These are phyloP conservation scores for Tachypleus tridentatus DNA, from an alignment of 1,140 invertebrate genomes.

Conservation along the genomic window DNA sequence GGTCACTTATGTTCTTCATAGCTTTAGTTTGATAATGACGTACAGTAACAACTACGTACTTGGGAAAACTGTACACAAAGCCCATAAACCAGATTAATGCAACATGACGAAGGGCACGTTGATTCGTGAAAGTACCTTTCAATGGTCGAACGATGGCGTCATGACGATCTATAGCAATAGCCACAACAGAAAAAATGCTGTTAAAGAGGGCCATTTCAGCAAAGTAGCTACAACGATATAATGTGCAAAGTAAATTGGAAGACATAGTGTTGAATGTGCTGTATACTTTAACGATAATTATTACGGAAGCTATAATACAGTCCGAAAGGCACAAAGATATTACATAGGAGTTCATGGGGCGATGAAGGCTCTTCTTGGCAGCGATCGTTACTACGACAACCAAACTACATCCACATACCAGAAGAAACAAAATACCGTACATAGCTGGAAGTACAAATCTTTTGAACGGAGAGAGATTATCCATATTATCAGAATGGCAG, in stretches of 20 bases:
- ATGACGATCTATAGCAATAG: background rate
- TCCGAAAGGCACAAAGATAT: background rate
- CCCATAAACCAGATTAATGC: background rate
- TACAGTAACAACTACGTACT: background rate
- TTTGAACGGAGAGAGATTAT: no score
- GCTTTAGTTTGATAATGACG: background rate
- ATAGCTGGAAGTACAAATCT: no score
- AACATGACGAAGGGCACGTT: background rate
- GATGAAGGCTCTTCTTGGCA: background rate
- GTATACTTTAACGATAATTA: background rate
- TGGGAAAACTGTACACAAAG: background rate
- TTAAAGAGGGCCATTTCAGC: background rate
- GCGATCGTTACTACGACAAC: background rate
- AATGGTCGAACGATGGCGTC: background rate
- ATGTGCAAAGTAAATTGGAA: background rate
- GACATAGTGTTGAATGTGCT: background rate
- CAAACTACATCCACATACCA: background rate
- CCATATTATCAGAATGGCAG: no score
- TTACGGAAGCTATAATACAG: background rate
- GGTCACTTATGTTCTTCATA: no score
- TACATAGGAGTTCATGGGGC: background rate
- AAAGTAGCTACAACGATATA: background rate
- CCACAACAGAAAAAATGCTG: conserved; percentile 1
- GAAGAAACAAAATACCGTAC: no score
- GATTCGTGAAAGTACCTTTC: background rate